phyloP scores from a whole-genome alignment of 1,140 invertebrate species.

The Diabrotica undecimpunctata region DNA sequence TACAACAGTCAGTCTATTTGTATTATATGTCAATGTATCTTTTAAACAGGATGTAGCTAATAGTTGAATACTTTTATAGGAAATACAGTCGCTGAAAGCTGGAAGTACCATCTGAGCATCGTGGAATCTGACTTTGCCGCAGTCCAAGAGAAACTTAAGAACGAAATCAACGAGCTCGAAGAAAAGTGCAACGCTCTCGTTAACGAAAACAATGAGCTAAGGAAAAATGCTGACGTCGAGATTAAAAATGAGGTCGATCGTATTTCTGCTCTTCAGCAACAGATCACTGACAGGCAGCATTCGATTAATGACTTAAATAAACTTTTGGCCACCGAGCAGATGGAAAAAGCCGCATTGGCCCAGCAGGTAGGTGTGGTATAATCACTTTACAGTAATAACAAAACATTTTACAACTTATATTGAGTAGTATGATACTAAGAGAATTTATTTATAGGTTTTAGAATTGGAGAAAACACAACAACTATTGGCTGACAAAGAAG shows the following conservation, averaged over 20 bases:
- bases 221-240: conserved; percentile 44
- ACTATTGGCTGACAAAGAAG: conserved; percentile 25
- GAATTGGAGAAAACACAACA: conserved; percentile 24
- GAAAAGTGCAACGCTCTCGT: conserved; percentile 53
- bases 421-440: not conserved
- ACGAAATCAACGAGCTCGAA: conserved; percentile 48
- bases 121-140: conserved; percentile 57
- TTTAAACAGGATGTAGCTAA: too few species aligned
- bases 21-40: too few species aligned
- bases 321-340: conserved; percentile 30
- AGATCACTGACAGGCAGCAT: conserved; percentile 41
- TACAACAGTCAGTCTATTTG: too few species aligned
- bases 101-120: conserved; percentile 60
- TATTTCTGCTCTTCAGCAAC: conserved; percentile 46
- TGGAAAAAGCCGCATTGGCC: conserved; percentile 8
- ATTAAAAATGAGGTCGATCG: conserved; percentile 45
- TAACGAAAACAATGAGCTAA: conserved; percentile 46
- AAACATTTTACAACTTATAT: too few species aligned
- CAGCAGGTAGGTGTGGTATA: not conserved
- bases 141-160: conserved; percentile 50
- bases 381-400: conserved; percentile 20
- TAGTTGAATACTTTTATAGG: conserved; percentile 36
- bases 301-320: conserved; percentile 37
- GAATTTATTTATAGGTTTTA: not conserved
- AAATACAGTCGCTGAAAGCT: conserved; percentile 60